Percentiles rank a stretch among this genome's conserved stretches.
Conservation (phyloP, 2,888 invertebrate genomes). For the Sinotaia quadrata region DNA sequence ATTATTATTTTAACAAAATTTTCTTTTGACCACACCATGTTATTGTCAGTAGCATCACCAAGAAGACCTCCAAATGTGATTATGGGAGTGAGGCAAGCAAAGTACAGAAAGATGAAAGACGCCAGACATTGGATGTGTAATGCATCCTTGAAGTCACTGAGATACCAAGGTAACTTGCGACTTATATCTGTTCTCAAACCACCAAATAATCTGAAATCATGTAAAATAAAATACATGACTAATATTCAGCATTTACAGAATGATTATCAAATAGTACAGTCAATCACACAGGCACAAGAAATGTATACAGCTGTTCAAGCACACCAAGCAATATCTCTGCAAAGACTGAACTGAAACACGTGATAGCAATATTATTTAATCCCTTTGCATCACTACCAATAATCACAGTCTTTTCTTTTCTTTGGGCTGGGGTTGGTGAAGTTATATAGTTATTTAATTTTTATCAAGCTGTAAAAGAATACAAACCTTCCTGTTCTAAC, state of each 20-base stretch:
- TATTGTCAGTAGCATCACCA: slow-evolving; percentile 66
- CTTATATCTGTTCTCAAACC: slow-evolving; percentile 68
- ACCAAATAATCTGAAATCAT: slow-evolving; percentile 66
- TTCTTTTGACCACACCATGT: too few species aligned
- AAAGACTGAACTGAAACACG: not conserved
- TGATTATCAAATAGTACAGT: too few species aligned
- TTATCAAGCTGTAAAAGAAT: too few species aligned
- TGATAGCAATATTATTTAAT: too few species aligned
- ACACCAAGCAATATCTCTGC: not conserved
- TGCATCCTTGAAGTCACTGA: slow-evolving; percentile 71
- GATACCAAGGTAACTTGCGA: slow-evolving; percentile 63
- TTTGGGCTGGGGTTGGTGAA: too few species aligned
- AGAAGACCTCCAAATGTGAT: slow-evolving; percentile 72
- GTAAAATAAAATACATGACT: slow-evolving; percentile 13
- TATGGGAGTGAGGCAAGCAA: slow-evolving; percentile 72
- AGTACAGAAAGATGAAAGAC: slow-evolving; percentile 71
- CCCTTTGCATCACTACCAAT: too few species aligned
- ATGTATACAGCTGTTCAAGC: not conserved
- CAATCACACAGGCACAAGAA: not conserved
- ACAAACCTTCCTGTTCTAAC: slow-evolving; percentile 66
- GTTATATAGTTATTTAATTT: too few species aligned
- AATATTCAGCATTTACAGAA: not conserved
- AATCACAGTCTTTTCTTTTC: too few species aligned
- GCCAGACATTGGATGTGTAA: slow-evolving; percentile 70
- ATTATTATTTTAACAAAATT: too few species aligned